A percentile compares a stretch with the other conserved stretches of the same genome.
Evolutionary conservation across 2,113 vertebrate genomes (phyloP).

Genomic region (Epinephelus cyanopodus): DNA sequence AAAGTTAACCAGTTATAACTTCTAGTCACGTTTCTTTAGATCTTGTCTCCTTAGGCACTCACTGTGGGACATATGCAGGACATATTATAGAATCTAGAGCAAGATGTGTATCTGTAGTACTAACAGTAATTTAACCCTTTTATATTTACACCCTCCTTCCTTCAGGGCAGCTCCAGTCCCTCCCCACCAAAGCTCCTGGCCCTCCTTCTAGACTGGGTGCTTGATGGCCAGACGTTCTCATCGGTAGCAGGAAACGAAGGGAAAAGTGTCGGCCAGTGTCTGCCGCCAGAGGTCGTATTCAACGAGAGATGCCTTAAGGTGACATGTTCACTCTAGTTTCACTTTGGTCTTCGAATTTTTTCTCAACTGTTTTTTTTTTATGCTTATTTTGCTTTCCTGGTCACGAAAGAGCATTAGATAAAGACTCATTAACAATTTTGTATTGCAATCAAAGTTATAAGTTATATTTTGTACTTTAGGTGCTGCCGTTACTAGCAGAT

Average conservation of each 20-base stretch:
- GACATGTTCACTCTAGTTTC: slow-evolving; percentile 10
- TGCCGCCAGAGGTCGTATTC: slow-evolving; percentile 66
- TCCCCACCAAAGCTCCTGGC: slow-evolving; percentile 84
- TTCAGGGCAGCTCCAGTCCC: slow-evolving; percentile 78
- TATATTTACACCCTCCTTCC: background rate
- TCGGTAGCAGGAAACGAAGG: slow-evolving; percentile 66
- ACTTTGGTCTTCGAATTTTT: slow-evolving; percentile 16
- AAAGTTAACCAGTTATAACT: background rate
- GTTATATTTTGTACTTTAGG: slow-evolving; percentile 72
- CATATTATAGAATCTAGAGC: background rate
- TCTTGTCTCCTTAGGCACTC: background rate
- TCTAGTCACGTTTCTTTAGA: background rate
- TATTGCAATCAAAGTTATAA: background rate
- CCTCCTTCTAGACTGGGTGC: slow-evolving; percentile 90
- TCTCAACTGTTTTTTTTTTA: background rate
- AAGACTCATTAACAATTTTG: background rate
- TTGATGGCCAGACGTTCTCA: slow-evolving; percentile 80
- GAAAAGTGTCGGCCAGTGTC: slow-evolving; percentile 54
- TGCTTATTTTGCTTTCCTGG: background rate
- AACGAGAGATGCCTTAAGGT: slow-evolving; percentile 91
- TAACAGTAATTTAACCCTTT: background rate
- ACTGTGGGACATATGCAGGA: background rate
- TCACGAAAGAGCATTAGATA: background rate
- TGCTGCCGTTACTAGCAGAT: slow-evolving; percentile 87
- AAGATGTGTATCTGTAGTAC: background rate